Conservation (phyloP, 35 echinoderm and acorn worm species). For the Stichopus chloronotus region DNA sequence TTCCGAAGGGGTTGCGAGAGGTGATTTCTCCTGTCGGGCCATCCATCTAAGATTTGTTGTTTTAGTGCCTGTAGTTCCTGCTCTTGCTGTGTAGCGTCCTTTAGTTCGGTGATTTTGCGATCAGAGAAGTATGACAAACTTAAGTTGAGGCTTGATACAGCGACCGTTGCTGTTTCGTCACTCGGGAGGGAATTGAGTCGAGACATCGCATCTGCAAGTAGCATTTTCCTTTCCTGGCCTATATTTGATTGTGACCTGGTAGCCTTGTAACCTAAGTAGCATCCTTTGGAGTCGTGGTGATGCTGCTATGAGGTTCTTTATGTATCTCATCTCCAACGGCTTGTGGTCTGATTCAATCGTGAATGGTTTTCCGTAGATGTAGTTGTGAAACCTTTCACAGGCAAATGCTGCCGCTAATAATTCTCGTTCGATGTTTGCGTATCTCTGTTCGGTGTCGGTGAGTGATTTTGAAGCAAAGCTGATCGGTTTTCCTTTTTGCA, state of each 20-base stretch:
- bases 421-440: constrained; percentile 58
- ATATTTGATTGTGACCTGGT: constrained; percentile 46
- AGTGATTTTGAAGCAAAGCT: no score
- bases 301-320: constrained; percentile 44
- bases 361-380: constrained; percentile 60
- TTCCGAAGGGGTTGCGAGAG: background rate
- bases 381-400: no score
- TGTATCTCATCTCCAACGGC: constrained; percentile 64
- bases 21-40: background rate
- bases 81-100: no score
- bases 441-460: background rate
- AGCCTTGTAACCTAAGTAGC: constrained; percentile 57
- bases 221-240: constrained; percentile 42
- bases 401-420: constrained; percentile 67
- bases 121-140: no score
- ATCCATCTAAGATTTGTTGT: constrained; percentile 32
- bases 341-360: constrained; percentile 69
- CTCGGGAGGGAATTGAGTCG: background rate
- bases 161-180: background rate
- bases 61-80: no score
- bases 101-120: no score
- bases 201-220: constrained; percentile 59
- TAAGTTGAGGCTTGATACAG: no score
- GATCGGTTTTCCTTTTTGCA: no score
- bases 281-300: constrained; percentile 56